A percentile compares a stretch with the other conserved stretches of the same genome.
Evolutionary conservation across 1,140 invertebrate species (phyloP).

Genomic region (Grapholita molesta): DNA sequence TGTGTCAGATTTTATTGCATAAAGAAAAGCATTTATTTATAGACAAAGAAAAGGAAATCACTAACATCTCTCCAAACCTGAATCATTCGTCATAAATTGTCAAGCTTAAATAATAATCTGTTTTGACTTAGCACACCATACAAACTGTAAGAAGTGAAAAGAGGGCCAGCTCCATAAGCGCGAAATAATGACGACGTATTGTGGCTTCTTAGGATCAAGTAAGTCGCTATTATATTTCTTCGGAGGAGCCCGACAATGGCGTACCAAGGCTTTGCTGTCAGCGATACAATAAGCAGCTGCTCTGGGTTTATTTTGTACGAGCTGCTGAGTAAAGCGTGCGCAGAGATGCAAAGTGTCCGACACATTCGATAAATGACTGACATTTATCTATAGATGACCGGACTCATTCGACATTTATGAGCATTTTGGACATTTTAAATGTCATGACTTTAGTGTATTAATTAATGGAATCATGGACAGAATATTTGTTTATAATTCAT

Average conservation of each 20-base stretch:
- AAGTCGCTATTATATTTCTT: conserved; percentile 73
- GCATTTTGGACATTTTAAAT: too few species aligned
- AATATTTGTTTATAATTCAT: too few species aligned
- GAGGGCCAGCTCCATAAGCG: conserved; percentile 43
- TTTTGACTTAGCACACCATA: conserved; percentile 36
- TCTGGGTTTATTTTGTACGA: conserved; percentile 52
- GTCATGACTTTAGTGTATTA: too few species aligned
- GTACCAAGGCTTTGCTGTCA: conserved; percentile 63
- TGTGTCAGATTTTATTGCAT: conserved; percentile 16
- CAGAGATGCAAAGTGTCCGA: too few species aligned
- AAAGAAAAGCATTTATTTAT: background rate
- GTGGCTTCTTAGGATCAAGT: conserved; percentile 58
- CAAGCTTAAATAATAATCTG: conserved; percentile 29
- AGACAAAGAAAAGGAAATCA: background rate
- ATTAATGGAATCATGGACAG: too few species aligned
- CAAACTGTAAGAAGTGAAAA: conserved; percentile 36
- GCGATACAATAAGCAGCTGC: conserved; percentile 67
- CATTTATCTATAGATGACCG: too few species aligned
- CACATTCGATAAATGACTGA: too few species aligned
- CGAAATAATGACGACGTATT: conserved; percentile 62
- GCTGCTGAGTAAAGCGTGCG: conserved; percentile 47
- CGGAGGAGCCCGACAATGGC: conserved; percentile 56
- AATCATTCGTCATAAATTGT: background rate
- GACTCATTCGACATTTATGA: too few species aligned
- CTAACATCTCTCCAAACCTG: background rate